These are phyloP conservation scores for Holacanthella duospinosa DNA, from an alignment of 2,888 invertebrate genomes.

Conservation along the genomic window DNA sequence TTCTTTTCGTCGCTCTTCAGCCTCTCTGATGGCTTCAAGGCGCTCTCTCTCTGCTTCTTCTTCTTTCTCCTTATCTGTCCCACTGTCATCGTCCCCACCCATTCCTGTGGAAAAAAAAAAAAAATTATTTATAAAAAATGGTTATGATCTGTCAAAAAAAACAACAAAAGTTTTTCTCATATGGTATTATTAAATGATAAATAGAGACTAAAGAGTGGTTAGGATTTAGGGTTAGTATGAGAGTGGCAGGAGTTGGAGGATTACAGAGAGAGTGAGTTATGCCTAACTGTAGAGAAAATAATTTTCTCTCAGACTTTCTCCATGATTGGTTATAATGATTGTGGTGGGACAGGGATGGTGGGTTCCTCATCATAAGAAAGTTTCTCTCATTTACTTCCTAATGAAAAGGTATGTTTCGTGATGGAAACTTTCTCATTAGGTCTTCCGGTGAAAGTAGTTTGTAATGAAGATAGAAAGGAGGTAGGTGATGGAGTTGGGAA, in stretches of 20 bases:
- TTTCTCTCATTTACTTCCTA: too few species aligned
- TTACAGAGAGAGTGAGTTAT: neutral
- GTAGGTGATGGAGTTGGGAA: neutral
- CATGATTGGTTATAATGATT: too few species aligned
- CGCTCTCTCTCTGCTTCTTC: conserved; percentile 97
- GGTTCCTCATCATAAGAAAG: too few species aligned
- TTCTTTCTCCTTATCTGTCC: conserved; percentile 94
- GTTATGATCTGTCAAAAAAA: neutral
- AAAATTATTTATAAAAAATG: neutral
- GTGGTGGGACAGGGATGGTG: too few species aligned
- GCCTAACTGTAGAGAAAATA: too few species aligned
- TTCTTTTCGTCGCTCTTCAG: conserved; percentile 96
- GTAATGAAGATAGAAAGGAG: neutral
- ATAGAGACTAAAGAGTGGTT: neutral
- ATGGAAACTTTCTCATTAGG: neutral
- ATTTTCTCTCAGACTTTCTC: too few species aligned
- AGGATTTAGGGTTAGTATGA: neutral
- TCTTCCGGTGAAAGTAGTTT: neutral
- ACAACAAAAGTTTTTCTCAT: neutral
- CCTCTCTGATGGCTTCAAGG: conserved; percentile 93
- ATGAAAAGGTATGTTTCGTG: too few species aligned
- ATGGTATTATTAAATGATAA: neutral
- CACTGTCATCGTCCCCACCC: conserved; percentile 65
- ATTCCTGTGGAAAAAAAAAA: conserved; percentile 49
- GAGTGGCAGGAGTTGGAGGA: neutral